phyloP scores from a whole-genome alignment of 1,140 invertebrate genomes.

The Procambarus virginalis region DNA sequence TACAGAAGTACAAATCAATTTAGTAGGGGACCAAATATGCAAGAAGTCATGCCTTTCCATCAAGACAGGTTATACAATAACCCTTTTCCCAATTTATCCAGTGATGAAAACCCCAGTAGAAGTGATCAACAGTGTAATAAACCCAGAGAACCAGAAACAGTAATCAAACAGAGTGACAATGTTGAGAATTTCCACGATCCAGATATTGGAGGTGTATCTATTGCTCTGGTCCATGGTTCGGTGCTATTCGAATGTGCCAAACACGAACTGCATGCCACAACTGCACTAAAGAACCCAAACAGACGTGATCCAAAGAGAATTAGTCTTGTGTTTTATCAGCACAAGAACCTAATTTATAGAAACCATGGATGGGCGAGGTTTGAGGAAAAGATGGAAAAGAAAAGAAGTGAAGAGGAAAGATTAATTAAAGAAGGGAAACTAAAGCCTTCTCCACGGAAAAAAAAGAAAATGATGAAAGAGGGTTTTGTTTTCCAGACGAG shows the following conservation, averaged over 20 bases:
- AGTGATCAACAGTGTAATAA: constrained; percentile 53
- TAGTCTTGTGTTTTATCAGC: constrained; percentile 95
- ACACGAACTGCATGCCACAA: constrained; percentile 95
- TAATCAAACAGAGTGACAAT: constrained; percentile 72
- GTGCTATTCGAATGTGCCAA: constrained; percentile 96
- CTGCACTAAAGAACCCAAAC: constrained; percentile 89
- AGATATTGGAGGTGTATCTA: constrained; percentile 93
- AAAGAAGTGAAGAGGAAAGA: constrained; percentile 68
- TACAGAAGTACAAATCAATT: constrained; percentile 65
- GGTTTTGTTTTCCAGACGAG: constrained; percentile 67
- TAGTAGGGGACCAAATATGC: constrained; percentile 68
- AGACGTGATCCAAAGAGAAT: constrained; percentile 90
- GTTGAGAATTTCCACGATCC: constrained; percentile 88
- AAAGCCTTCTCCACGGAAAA: constrained; percentile 68
- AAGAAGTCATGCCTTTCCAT: constrained; percentile 65
- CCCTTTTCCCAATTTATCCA: constrained; percentile 59
- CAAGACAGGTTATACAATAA: constrained; percentile 58
- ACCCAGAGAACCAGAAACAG: constrained; percentile 60
- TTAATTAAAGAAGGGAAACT: constrained; percentile 69
- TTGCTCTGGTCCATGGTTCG: constrained; percentile 93
- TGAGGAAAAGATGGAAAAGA: constrained; percentile 78
- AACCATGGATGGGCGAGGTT: constrained; percentile 92
- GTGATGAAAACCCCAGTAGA: constrained; percentile 53
- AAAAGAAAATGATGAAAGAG: constrained; percentile 68
- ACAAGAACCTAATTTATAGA: constrained; percentile 90